These are phyloP conservation scores for Sebastes minor DNA, from an alignment of 2,797 vertebrate species.

Conservation along the genomic window DNA sequence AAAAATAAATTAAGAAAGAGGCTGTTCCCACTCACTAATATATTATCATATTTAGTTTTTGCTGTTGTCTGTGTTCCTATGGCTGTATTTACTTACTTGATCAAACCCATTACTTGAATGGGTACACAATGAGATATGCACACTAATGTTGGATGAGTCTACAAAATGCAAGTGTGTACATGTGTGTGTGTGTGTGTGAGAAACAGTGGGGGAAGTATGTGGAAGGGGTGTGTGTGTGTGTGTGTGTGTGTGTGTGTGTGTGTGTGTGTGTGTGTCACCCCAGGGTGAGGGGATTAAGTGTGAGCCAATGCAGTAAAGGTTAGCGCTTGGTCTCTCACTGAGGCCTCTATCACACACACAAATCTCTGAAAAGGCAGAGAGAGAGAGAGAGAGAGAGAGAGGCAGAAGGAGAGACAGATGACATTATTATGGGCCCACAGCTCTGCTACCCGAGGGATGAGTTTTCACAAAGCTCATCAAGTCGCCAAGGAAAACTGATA, in stretches of 20 bases:
- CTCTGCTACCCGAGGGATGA: slow-evolving; percentile 45
- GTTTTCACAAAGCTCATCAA: slow-evolving; percentile 63
- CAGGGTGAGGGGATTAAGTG: slow-evolving; percentile 76
- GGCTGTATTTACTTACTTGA: neutral
- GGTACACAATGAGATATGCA: neutral
- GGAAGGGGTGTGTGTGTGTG: neutral
- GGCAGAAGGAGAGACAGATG: slow-evolving; percentile 40
- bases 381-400: slow-evolving; percentile 19
- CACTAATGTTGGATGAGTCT: neutral
- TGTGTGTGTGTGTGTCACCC: slow-evolving; percentile 50
- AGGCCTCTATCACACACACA: slow-evolving; percentile 70
- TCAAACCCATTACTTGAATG: neutral
- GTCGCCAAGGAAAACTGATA: slow-evolving; percentile 48
- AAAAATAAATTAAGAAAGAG: neutral
- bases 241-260: slow-evolving; percentile 13
- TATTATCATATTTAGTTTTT: neutral
- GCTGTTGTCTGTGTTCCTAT: neutral
- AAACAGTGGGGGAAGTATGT: neutral
- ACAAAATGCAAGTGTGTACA: neutral
- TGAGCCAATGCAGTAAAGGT: slow-evolving; percentile 79
- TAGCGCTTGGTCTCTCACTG: slow-evolving; percentile 75
- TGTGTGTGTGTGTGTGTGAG: neutral
- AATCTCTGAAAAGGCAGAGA: slow-evolving; percentile 52
- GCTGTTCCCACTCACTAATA: neutral
- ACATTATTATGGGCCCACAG: slow-evolving; percentile 62